These are phyloP conservation scores for Diplosoma virens DNA, from an alignment of 23 tunicate species.

Conservation along the genomic window DNA sequence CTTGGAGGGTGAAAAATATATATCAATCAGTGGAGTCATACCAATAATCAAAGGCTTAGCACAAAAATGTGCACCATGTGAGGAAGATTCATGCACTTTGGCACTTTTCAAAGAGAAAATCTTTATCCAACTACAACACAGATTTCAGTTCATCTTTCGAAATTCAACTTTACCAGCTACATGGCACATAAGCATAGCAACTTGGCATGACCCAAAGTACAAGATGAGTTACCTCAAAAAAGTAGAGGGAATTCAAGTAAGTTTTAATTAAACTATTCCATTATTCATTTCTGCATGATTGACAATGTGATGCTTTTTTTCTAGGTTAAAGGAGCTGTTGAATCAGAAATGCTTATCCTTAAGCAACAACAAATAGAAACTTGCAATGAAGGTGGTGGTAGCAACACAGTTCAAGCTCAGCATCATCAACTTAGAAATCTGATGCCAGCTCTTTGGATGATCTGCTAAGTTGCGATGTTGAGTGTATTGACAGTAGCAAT, in stretches of 20 bases:
- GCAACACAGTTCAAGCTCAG: too few relatives aligned
- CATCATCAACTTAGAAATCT: too few relatives aligned
- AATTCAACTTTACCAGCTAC: not conserved
- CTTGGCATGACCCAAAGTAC: constrained; percentile 13
- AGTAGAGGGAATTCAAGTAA: constrained; percentile 26
- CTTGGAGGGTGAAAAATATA: constrained; percentile 15
- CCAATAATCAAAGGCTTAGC: constrained; percentile 31
- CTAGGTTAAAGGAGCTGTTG: not conserved
- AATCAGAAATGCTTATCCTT: not conserved
- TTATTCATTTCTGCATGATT: not conserved
- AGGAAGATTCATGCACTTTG: constrained; percentile 25
- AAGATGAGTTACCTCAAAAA: constrained; percentile 27
- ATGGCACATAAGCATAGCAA: constrained; percentile 28
- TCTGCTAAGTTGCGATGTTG: too few relatives aligned
- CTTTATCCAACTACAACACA: not conserved
- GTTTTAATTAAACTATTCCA: constrained; percentile 6
- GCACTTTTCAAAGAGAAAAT: constrained; percentile 7
- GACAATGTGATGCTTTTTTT: not conserved
- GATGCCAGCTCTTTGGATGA: too few relatives aligned
- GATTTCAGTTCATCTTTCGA: constrained; percentile 12
- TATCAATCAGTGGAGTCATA: constrained; percentile 32
- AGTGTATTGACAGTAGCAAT: too few relatives aligned
- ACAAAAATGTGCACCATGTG: constrained; percentile 31
- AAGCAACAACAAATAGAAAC: not conserved
- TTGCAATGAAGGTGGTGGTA: not conserved